A percentile compares a stretch with the other conserved stretches of the same genome.
Conservation (phyloP, 2,113 vertebrate genomes). For the Pseudopodoces humilis region DNA sequence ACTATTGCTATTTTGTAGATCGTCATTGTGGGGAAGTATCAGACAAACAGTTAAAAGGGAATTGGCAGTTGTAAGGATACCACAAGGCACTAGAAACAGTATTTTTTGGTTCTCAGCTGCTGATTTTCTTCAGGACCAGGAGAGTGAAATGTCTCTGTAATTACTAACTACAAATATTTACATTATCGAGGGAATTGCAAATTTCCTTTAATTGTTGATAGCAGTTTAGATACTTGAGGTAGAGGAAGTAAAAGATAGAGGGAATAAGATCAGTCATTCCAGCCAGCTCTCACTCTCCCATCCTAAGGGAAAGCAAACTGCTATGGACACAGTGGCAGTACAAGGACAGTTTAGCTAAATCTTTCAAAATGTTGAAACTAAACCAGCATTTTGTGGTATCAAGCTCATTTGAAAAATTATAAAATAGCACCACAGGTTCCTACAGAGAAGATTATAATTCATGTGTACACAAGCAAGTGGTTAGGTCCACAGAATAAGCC, state of each 20-base stretch:
- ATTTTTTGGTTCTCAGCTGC: background rate
- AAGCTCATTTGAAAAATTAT: background rate
- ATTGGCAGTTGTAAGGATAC: background rate
- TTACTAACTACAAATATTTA: background rate
- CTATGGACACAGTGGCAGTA: background rate
- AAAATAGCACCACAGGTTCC: background rate
- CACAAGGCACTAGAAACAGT: background rate
- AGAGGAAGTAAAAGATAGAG: background rate
- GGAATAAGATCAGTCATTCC: background rate
- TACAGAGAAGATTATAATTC: background rate
- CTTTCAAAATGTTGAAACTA: background rate
- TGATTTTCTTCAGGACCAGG: background rate
- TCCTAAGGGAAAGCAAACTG: background rate
- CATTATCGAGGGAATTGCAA: background rate
- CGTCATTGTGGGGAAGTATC: background rate
- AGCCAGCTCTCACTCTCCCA: background rate
- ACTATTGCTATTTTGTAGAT: background rate
- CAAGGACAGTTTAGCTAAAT: background rate
- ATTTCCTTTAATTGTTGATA: constrained; percentile 2
- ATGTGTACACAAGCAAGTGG: background rate
- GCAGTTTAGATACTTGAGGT: background rate
- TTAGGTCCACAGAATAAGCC: background rate
- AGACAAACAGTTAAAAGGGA: background rate
- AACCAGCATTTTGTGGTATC: background rate
- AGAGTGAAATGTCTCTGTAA: background rate